A percentile compares a stretch with the other conserved stretches of the same genome.
phyloP scores from a whole-genome alignment of 2,888 invertebrate genomes.

The Archips xylosteana region DNA sequence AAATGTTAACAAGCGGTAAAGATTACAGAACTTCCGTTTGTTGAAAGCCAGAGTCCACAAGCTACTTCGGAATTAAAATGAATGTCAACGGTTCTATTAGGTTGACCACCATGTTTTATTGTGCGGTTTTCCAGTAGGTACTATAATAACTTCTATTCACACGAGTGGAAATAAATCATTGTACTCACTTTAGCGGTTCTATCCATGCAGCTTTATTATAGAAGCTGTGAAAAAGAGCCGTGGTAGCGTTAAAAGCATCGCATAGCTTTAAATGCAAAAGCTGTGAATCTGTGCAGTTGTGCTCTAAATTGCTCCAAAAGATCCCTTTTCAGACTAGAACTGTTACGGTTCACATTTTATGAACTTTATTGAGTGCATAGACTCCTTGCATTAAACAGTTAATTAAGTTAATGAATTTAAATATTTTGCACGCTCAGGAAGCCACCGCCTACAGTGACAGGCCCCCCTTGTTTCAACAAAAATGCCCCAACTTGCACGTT shows the following conservation, averaged over 20 bases:
- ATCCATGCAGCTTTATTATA: neutral
- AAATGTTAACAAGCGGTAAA: neutral
- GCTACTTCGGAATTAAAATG: neutral
- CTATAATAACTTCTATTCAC: neutral
- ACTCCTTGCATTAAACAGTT: neutral
- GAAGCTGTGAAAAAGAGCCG: neutral
- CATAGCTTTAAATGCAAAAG: neutral
- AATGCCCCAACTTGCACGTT: neutral
- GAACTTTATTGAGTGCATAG: neutral
- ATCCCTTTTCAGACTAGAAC: neutral
- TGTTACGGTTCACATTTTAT: neutral
- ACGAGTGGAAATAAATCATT: neutral
- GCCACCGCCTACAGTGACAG: neutral
- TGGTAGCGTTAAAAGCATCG: neutral
- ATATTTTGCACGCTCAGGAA: neutral
- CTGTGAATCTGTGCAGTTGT: neutral
- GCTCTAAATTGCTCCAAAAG: neutral
- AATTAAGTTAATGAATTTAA: neutral
- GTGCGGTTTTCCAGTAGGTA: neutral
- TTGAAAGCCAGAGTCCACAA: neutral
- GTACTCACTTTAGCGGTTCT: too few relatives aligned
- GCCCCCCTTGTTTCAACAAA: neutral
- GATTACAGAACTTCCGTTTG: neutral
- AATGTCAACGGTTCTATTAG: neutral
- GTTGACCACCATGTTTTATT: neutral